phyloP scores from a whole-genome alignment of 2,113 vertebrate genomes.

The Callorhinus ursinus region DNA sequence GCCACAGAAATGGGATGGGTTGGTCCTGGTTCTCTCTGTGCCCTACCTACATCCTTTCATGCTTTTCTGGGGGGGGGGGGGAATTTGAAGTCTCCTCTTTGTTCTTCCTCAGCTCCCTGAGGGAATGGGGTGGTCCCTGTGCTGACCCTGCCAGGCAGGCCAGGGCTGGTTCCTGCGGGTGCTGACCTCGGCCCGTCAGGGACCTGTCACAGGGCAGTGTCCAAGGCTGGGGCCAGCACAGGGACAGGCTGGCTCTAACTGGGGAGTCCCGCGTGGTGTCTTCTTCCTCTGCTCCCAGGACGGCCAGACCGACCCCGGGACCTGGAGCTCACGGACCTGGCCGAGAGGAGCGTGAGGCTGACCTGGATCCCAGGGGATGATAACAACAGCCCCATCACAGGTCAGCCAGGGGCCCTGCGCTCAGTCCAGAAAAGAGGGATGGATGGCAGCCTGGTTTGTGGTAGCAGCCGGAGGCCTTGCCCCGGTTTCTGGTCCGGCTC shows the following conservation, averaged over 20 bases:
- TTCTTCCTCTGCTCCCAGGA: slow-evolving; percentile 82
- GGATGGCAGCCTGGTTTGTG: no score
- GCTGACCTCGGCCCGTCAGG: background rate
- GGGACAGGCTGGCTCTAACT: background rate
- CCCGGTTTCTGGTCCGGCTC: fast-evolving
- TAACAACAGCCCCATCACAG: slow-evolving; percentile 95
- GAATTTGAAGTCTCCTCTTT: background rate
- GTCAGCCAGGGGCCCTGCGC: slow-evolving; percentile 76
- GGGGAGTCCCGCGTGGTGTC: background rate
- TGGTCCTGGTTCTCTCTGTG: background rate
- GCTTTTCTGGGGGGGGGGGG: background rate
- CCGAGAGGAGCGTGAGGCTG: slow-evolving; percentile 91
- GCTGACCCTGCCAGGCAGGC: background rate
- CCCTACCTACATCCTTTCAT: background rate
- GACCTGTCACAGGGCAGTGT: background rate
- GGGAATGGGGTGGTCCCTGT: background rate
- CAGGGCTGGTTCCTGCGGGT: background rate
- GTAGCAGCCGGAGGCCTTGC: fast-evolving
- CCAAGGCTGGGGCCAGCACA: background rate
- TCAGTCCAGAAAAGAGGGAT: background rate
- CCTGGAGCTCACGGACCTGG: slow-evolving; percentile 93
- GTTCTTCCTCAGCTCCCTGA: background rate
- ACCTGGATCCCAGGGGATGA: slow-evolving; percentile 97
- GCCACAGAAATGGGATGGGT: fast-evolving
- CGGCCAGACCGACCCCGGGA: slow-evolving; percentile 93